A percentile compares a stretch with the other conserved stretches of the same genome.
Conservation (phyloP, 2,888 invertebrate species). For the Lepidocyrtoides sp. region DNA sequence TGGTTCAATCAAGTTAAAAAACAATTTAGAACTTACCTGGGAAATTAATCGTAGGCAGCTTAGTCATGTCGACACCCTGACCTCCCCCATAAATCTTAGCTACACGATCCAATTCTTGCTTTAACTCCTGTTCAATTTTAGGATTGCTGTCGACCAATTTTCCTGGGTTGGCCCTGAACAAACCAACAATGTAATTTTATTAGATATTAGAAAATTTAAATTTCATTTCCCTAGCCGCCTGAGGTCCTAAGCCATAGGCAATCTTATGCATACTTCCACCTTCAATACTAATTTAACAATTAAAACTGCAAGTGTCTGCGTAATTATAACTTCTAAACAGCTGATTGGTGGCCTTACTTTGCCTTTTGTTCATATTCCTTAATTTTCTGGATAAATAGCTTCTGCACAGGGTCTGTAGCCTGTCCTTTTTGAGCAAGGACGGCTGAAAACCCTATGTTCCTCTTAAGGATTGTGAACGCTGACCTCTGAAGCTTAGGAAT, state of each 20-base stretch:
- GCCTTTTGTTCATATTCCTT: slow-evolving; percentile 95
- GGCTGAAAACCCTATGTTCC: slow-evolving; percentile 92
- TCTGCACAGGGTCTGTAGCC: slow-evolving; percentile 96
- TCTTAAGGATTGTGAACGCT: slow-evolving; percentile 85
- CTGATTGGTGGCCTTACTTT: slow-evolving; percentile 89
- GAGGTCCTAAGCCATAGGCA: too few species aligned
- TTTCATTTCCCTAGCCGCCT: too few species aligned
- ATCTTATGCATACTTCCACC: too few species aligned
- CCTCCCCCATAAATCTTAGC: slow-evolving; percentile 93
- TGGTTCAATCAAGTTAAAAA: background rate
- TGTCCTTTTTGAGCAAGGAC: slow-evolving; percentile 89
- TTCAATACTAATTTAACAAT: too few species aligned
- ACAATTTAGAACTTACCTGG: slow-evolving; percentile 86
- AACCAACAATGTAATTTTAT: too few species aligned
- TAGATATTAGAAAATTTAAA: too few species aligned
- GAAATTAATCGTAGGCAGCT: slow-evolving; percentile 96
- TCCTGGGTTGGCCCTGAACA: slow-evolving; percentile 89
- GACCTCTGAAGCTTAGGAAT: slow-evolving; percentile 80
- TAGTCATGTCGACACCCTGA: slow-evolving; percentile 93
- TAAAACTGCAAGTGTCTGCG: too few species aligned
- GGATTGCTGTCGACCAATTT: slow-evolving; percentile 94
- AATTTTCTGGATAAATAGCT: slow-evolving; percentile 97
- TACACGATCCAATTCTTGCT: slow-evolving; percentile 93
- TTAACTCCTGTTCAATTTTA: slow-evolving; percentile 91
- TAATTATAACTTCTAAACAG: too few species aligned